phyloP scores from a whole-genome alignment of 2,797 vertebrate genomes.

The Muscicapa striata region DNA sequence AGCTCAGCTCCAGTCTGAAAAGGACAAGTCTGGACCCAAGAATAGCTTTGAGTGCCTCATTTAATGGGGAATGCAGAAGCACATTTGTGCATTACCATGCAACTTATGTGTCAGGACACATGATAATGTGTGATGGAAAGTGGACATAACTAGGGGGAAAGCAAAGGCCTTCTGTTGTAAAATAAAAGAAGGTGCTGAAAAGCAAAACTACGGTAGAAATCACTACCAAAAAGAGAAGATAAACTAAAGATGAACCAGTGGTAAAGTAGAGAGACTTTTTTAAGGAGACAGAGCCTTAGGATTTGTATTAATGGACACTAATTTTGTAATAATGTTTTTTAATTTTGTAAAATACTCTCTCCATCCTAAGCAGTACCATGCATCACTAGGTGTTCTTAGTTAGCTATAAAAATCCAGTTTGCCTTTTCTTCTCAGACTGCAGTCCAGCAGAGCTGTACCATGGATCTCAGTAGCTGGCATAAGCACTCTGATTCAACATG shows the following conservation, averaged over 20 bases:
- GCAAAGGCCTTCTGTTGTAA: not conserved
- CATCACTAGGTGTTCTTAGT: not conserved
- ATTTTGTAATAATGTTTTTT: not conserved
- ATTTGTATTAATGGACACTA: not conserved
- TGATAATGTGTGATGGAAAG: not conserved
- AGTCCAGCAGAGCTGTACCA: not conserved
- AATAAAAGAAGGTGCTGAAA: not conserved
- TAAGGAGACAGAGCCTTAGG: not conserved
- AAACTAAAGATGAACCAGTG: not conserved
- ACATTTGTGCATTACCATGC: not conserved
- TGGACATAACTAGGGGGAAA: not conserved
- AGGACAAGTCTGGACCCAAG: not conserved
- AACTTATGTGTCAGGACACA: not conserved
- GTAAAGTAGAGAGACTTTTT: not conserved
- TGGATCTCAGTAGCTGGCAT: conserved; percentile 15
- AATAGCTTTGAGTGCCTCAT: not conserved
- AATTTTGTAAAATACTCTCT: not conserved
- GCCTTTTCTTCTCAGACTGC: conserved; percentile 6
- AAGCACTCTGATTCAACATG: not conserved
- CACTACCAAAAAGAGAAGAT: not conserved
- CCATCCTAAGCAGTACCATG: not conserved
- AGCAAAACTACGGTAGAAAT: not conserved
- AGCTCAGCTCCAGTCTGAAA: not conserved
- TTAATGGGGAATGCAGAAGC: not conserved
- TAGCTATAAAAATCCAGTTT: not conserved